phyloP scores from a whole-genome alignment of 2,888 invertebrate genomes.

The Bibio marci region DNA sequence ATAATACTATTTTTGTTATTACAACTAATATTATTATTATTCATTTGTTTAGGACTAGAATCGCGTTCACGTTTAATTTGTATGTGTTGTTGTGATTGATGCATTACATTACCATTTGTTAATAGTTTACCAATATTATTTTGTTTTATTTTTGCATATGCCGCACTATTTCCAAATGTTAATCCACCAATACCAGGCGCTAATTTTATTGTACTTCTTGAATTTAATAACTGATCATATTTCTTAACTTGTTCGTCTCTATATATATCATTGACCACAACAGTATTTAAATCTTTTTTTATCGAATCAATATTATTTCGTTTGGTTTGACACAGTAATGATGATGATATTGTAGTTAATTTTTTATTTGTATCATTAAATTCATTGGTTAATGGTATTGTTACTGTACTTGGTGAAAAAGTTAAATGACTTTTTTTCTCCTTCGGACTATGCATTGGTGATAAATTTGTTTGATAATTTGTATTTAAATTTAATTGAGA shows the following conservation, averaged over 20 bases:
- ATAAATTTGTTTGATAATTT: conserved; percentile 16
- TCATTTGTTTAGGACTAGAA: conserved; percentile 8
- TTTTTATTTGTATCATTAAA: conserved; percentile 7
- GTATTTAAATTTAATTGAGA: conserved; percentile 20
- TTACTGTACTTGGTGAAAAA: conserved; percentile 51
- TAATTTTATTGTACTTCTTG: conserved; percentile 25
- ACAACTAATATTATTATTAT: not conserved
- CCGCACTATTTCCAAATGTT: conserved; percentile 27
- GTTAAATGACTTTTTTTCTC: conserved; percentile 52
- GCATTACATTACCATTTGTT: conserved; percentile 4
- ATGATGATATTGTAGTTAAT: not conserved
- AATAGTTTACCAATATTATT: conserved; percentile 10
- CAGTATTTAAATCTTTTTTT: conserved; percentile 46
- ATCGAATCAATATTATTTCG: conserved; percentile 30
- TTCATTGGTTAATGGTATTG: conserved; percentile 32
- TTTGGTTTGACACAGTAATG: conserved; percentile 4
- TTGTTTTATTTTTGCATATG: conserved; percentile 27
- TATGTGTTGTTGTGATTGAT: not conserved
- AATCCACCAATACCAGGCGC: conserved; percentile 28
- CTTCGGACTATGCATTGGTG: conserved; percentile 42
- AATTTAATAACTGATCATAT: conserved; percentile 18
- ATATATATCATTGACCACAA: conserved; percentile 32
- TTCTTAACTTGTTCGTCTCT: too few species aligned
- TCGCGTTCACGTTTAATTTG: conserved; percentile 5
- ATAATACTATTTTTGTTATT: too few species aligned